phyloP scores from a whole-genome alignment of 2,888 invertebrate species.

The Pteria penguin region DNA sequence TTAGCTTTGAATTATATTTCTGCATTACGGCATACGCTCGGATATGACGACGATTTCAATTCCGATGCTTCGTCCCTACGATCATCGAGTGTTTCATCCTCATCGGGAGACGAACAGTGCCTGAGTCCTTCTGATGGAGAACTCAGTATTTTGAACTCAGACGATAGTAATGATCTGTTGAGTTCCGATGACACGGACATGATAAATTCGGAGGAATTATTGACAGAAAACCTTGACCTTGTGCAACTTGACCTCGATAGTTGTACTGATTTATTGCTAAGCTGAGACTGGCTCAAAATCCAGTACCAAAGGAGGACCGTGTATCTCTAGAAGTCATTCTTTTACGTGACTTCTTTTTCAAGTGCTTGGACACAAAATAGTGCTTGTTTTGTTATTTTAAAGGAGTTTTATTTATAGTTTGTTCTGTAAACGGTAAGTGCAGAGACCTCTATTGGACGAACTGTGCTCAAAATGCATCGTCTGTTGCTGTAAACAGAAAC shows the following conservation, averaged over 20 bases:
- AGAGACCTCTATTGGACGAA: background rate
- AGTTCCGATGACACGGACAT: constrained; percentile 32
- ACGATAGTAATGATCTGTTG: constrained; percentile 21
- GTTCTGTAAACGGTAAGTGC: background rate
- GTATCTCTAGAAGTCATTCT: background rate
- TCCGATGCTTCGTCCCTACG: constrained; percentile 50
- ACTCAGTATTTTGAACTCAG: constrained; percentile 33
- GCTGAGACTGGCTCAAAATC: background rate
- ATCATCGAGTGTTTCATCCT: constrained; percentile 49
- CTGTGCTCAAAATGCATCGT: background rate
- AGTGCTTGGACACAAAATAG: no score
- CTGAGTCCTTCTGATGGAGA: constrained; percentile 57
- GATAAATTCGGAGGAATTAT: constrained; percentile 24
- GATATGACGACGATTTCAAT: constrained; percentile 52
- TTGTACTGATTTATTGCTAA: constrained; percentile 25
- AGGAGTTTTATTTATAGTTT: background rate
- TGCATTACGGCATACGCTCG: constrained; percentile 82
- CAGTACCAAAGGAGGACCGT: background rate
- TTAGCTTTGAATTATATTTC: constrained; percentile 93
- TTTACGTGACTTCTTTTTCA: no score
- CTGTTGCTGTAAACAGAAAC: background rate
- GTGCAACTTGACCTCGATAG: constrained; percentile 33
- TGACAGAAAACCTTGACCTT: constrained; percentile 31
- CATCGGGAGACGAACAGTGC: constrained; percentile 55
- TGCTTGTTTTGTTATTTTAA: background rate